A percentile compares a stretch with the other conserved stretches of the same genome.
Evolutionary conservation across 2,797 vertebrate genomes (phyloP).

Genomic region (Trematomus bernacchii): DNA sequence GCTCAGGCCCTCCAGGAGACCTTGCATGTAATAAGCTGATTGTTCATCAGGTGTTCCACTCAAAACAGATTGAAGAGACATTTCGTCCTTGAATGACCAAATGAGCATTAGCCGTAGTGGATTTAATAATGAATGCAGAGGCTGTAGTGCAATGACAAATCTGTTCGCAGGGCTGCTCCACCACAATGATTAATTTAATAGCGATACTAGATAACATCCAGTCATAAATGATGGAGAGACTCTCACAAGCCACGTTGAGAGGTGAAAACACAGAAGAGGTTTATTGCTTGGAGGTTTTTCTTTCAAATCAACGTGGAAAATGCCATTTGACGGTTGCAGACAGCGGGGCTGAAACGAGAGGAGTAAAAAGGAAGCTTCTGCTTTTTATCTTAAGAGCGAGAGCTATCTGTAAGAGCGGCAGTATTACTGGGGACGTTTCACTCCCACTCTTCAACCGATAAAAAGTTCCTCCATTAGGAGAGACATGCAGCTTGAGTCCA

Average conservation of each 20-base stretch:
- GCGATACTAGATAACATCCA: constrained; percentile 20
- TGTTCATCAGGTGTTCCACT: constrained; percentile 45
- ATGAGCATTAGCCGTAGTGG: constrained; percentile 20
- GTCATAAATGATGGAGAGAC: constrained; percentile 7
- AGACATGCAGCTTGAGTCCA: constrained; percentile 38
- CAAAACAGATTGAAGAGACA: constrained; percentile 39
- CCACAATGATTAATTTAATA: constrained; percentile 18
- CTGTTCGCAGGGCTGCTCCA: constrained; percentile 14
- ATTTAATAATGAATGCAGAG: constrained; percentile 25
- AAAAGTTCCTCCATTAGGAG: constrained; percentile 36
- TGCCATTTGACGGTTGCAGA: not conserved
- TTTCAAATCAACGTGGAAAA: not conserved
- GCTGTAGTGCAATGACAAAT: constrained; percentile 6
- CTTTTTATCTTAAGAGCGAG: constrained; percentile 5
- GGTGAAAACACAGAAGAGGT: constrained; percentile 7
- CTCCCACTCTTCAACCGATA: constrained; percentile 32
- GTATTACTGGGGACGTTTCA: constrained; percentile 14
- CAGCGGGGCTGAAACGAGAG: not conserved
- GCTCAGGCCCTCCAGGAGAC: constrained; percentile 21
- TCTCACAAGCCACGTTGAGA: constrained; percentile 2
- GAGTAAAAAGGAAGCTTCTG: not conserved
- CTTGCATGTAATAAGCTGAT: constrained; percentile 29
- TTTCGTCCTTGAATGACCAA: constrained; percentile 34
- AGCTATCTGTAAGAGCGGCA: constrained; percentile 3
- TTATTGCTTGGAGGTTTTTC: not conserved